Conservation (phyloP, 2,113 vertebrate genomes). For the Ptychochromis oligacanthus region DNA sequence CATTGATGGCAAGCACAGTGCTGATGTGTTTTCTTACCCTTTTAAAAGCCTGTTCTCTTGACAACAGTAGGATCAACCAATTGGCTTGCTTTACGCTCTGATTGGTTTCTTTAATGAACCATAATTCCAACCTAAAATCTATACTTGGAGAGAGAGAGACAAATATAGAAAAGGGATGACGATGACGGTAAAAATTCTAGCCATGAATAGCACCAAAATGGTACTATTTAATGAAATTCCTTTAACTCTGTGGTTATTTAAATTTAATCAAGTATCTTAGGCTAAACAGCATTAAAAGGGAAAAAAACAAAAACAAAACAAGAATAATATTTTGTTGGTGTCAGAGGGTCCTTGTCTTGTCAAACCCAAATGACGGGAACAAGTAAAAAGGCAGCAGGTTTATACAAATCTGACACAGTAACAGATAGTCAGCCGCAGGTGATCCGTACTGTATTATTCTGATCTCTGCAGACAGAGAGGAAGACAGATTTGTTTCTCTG, state of each 20-base stretch:
- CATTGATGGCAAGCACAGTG: no score
- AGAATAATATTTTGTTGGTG: neutral
- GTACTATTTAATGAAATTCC: neutral
- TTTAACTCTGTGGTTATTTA: neutral
- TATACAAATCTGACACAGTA: neutral
- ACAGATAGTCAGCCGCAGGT: constrained; percentile 24
- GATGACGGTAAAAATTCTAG: no score
- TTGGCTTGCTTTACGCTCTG: no score
- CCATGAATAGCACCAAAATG: no score
- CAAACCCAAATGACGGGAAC: neutral
- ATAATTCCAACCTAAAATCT: no score
- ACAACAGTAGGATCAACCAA: no score
- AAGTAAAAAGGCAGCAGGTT: constrained; percentile 18
- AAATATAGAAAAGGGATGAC: no score
- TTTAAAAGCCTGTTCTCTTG: no score
- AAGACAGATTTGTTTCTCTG: constrained; percentile 61
- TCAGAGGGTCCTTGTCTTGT: neutral
- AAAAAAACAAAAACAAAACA: accelerated
- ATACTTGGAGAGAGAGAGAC: no score
- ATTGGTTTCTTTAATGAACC: no score
- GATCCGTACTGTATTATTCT: constrained; percentile 48
- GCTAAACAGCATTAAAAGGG: neutral
- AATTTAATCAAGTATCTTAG: neutral
- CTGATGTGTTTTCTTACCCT: no score
- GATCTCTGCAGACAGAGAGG: constrained; percentile 46